Evolutionary conservation across 2,888 invertebrate species (phyloP), one percentile per base, ranked within the genome.

Genomic region (Heliconius hortense): DNA sequence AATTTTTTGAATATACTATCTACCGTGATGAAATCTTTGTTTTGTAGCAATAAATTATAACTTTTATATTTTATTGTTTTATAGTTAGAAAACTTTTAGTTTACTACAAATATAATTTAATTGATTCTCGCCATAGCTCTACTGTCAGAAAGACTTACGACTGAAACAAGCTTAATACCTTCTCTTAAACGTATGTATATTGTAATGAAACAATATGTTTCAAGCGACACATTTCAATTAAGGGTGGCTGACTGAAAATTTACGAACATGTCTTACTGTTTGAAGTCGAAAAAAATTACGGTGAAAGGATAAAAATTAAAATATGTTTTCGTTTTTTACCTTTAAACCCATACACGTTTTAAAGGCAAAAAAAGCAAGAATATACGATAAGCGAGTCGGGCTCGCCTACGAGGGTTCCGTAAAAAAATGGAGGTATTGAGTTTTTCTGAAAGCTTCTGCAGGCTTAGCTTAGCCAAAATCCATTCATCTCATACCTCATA

Each of bases 171-270:
- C 53, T 68, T 28, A 31, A 68, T 43, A 53, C 53, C 64, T 66
- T 66, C 7, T 7, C 24, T 39, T 39, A 63, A 63, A 63, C 31
- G 31, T 63, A 35, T 48, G 48, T 53, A 35, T 56, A 35, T n/a
- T 56, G 56, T 35, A 69, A 56, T 15, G 15, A 56, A 69, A 69
- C 69, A n/a, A 35, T 56, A n/a, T 69, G 56, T 69, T 53, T 18
- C 43, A 39, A 35, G 24, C 39, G 60, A 71, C 39, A 39, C 60
- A 60, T 60, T 71, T 71, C 71, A 71, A 60, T 71, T 26, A 71
- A 60, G 26, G 39, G 26, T 21, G 39, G n/a, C 35, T 35, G 56
- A 56, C 59, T 60, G 35, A 15, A 39, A 39, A 71, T 60, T 60
- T 71, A 70, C n/a, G 39, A 66, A 15, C 24, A 39, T 39, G 35